A percentile compares a stretch with the other conserved stretches of the same genome.
Conservation (phyloP, 2,888 invertebrate genomes). For the Thera britannica region DNA sequence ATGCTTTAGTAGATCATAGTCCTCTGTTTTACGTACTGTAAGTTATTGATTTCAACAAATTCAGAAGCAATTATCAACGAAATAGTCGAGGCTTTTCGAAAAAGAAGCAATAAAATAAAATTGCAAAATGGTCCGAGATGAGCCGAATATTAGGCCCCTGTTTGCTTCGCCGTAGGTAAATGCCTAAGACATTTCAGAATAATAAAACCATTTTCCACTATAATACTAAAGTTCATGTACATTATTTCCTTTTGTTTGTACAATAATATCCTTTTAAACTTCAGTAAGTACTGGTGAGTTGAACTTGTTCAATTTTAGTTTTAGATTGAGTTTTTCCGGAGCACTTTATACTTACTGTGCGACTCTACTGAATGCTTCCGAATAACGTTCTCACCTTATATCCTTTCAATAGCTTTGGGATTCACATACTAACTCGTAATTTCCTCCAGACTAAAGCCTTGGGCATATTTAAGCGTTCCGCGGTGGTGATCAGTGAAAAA, state of each 20-base stretch:
- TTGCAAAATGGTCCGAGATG: too few species aligned
- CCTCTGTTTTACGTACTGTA: not conserved
- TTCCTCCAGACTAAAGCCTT: not conserved
- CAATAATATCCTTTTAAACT: not conserved
- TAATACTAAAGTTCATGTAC: not conserved
- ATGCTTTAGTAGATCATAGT: constrained; percentile 5
- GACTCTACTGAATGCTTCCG: constrained; percentile 14
- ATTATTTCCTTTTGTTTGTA: not conserved
- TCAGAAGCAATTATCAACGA: constrained; percentile 3
- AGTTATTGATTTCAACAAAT: constrained; percentile 18
- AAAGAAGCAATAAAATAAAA: too few species aligned
- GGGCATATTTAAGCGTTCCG: too few species aligned
- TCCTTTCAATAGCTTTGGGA: not conserved
- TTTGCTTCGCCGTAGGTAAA: too few species aligned
- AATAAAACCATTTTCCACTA: not conserved
- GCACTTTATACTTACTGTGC: constrained; percentile 6
- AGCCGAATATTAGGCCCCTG: too few species aligned
- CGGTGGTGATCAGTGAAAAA: too few species aligned
- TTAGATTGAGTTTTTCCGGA: constrained; percentile 30
- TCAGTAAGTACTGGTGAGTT: constrained; percentile 3
- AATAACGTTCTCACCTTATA: constrained; percentile 3
- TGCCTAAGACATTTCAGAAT: too few species aligned
- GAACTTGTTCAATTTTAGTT: constrained; percentile 27
- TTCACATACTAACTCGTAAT: not conserved
- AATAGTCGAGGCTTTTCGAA: too few species aligned